Evolutionary conservation across 2,797 vertebrate species (phyloP).

Genomic region (Chaetophractus vellerosus): DNA sequence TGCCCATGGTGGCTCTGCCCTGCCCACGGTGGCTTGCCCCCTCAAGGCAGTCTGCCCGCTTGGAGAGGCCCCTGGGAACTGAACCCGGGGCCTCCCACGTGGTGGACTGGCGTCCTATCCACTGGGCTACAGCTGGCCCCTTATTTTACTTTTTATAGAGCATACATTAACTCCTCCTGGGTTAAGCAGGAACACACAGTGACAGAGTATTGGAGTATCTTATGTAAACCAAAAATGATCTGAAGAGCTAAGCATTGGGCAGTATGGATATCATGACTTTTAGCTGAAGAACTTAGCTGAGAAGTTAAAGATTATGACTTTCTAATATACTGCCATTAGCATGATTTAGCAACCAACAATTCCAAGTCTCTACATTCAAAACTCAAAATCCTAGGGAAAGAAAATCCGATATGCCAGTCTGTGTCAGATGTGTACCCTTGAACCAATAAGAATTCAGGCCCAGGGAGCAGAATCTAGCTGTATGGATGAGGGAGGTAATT

Average conservation of each 20-base stretch:
- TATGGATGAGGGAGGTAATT: neutral
- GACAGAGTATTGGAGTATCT: neutral
- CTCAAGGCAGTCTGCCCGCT: no score
- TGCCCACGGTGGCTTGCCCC: no score
- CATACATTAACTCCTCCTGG: neutral
- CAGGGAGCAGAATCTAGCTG: neutral
- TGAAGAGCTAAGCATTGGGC: neutral
- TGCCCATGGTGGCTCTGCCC: no score
- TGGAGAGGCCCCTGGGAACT: no score
- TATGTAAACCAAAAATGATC: neutral
- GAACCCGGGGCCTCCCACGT: no score
- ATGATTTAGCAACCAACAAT: neutral
- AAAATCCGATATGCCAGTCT: neutral
- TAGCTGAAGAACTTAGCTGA: neutral
- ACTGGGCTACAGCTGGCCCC: no score
- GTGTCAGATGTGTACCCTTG: neutral
- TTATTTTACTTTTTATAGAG: neutral
- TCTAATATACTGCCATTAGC: constrained; percentile 1
- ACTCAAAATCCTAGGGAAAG: neutral
- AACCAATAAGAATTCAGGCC: neutral
- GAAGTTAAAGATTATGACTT: neutral
- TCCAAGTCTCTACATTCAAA: neutral
- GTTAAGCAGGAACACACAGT: neutral
- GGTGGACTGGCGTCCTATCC: no score
- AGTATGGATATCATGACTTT: neutral